A percentile compares a stretch with the other conserved stretches of the same genome.
These are phyloP conservation scores for Spisula solida DNA, from an alignment of 2,888 invertebrate genomes.

Conservation along the genomic window DNA sequence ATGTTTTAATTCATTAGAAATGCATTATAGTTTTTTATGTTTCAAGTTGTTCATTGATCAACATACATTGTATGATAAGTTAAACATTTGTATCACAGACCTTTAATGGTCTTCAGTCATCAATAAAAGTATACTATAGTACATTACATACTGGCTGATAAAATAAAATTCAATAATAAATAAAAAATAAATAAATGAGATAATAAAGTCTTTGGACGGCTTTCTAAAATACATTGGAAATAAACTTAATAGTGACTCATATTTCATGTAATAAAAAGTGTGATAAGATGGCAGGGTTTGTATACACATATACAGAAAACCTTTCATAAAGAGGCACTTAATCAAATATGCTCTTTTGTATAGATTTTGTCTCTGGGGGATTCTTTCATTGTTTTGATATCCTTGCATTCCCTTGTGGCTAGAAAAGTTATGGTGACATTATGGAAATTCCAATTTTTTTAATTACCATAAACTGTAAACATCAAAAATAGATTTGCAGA, in stretches of 20 bases:
- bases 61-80: too few relatives aligned
- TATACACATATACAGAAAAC: too few relatives aligned
- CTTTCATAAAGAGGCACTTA: too few relatives aligned
- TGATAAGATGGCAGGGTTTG: background rate
- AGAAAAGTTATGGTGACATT: too few relatives aligned
- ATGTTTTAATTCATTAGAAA: too few relatives aligned
- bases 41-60: too few relatives aligned
- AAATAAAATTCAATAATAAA: background rate
- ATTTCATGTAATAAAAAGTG: background rate
- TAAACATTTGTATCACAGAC: background rate
- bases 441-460: background rate
- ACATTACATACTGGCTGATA: background rate
- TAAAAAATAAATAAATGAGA: background rate
- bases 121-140: background rate
- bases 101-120: constrained; percentile 15
- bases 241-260: background rate
- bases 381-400: too few relatives aligned
- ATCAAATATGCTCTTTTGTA: too few relatives aligned
- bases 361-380: too few relatives aligned
- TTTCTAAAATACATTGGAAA: constrained; percentile 3
- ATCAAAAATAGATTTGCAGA: background rate
- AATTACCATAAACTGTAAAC: too few relatives aligned
- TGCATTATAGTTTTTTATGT: too few relatives aligned
- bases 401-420: too few relatives aligned
- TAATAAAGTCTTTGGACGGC: constrained; percentile 12